phyloP scores from a whole-genome alignment of 1,140 invertebrate species.

The Brachionus koreanus region DNA sequence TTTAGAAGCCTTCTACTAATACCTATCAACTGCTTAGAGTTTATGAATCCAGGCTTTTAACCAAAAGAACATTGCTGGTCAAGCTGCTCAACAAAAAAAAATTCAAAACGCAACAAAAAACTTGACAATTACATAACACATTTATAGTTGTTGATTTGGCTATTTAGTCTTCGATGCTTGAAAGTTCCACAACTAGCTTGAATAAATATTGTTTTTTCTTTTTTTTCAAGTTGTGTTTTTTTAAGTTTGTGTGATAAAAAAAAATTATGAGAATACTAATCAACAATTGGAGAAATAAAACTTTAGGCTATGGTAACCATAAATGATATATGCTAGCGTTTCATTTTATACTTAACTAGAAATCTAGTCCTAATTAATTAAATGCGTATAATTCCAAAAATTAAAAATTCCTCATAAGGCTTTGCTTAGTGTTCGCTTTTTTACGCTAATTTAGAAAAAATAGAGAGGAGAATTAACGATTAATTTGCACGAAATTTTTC shows the following conservation, averaged over 20 bases:
- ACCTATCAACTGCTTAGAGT: not conserved
- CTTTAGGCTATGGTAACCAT: conserved; percentile 15
- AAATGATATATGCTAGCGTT: not conserved
- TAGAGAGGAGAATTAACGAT: not conserved
- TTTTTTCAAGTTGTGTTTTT: not conserved
- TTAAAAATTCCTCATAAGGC: not conserved
- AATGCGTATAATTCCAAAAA: not conserved
- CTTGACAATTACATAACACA: not conserved
- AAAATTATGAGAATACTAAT: not conserved
- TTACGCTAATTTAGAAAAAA: not conserved
- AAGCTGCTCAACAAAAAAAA: not conserved
- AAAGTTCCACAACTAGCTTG: not conserved
- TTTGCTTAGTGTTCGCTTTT: not conserved
- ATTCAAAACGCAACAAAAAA: not conserved
- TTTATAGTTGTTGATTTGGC: not conserved
- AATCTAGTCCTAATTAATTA: not conserved
- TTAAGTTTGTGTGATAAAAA: not conserved
- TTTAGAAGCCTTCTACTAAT: not conserved
- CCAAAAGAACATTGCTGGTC: not conserved
- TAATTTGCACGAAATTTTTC: conserved; percentile 37
- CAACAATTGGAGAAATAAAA: not conserved
- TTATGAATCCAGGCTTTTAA: not conserved
- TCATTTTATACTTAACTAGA: not conserved
- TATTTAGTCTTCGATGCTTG: not conserved
- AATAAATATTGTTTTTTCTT: not conserved